Conservation (phyloP, 2,797 vertebrate genomes). For the Fistularia tabacaria region DNA sequence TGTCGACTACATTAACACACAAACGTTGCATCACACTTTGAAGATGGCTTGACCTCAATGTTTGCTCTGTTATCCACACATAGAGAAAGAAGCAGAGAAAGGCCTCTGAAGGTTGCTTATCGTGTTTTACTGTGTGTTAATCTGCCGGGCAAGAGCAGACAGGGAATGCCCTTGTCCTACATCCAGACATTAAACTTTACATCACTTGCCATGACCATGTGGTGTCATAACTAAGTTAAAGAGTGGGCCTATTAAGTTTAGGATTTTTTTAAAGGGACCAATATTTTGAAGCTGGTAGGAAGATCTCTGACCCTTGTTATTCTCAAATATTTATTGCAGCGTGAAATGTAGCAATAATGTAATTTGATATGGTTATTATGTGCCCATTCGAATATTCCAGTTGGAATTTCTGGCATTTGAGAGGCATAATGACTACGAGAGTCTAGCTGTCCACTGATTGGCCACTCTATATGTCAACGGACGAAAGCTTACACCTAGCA, state of each 20-base stretch:
- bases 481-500: no score
- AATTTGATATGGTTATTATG: no score
- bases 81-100: constrained; percentile 8
- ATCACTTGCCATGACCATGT: no score
- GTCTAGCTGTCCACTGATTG: background rate
- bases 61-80: background rate
- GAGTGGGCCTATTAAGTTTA: background rate
- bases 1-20: constrained; percentile 8
- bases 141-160: background rate
- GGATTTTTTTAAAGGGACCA: background rate
- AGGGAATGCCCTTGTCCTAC: background rate
- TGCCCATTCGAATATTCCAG: background rate
- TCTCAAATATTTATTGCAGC: no score
- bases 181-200: background rate
- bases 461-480: background rate
- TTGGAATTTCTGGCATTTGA: background rate
- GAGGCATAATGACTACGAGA: background rate
- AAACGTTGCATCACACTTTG: background rate
- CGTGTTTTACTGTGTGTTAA: constrained; percentile 1
- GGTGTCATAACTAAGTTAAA: no score
- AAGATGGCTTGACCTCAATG: constrained; percentile 15
- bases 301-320: no score
- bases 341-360: no score
- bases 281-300: no score
- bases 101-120: constrained; percentile 1